Percentiles rank a stretch among this genome's conserved stretches.
Evolutionary conservation across 1,140 invertebrate genomes (phyloP).

Genomic region (Chironomus striatipennis): DNA sequence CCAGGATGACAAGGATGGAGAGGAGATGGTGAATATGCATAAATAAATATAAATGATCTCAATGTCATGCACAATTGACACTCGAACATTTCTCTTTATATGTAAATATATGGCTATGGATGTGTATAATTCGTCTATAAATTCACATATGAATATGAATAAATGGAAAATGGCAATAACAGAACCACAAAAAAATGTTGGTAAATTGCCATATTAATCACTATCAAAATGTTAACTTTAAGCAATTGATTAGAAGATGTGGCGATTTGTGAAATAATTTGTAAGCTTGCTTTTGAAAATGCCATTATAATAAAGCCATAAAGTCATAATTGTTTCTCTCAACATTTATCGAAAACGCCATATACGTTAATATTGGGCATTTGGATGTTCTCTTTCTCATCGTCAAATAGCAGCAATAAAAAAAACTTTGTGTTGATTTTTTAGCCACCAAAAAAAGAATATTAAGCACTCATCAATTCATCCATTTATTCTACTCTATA

Average conservation of each 20-base stretch:
- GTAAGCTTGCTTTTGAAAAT: not conserved
- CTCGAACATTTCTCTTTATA: no score
- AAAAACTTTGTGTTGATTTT: not conserved
- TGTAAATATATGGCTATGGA: no score
- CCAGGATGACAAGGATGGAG: no score
- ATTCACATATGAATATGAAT: not conserved
- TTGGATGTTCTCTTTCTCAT: not conserved
- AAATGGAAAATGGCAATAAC: not conserved
- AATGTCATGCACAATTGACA: no score
- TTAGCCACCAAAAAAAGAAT: not conserved
- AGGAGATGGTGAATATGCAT: no score
- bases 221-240: slow-evolving; percentile 14
- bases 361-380: no score
- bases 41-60: no score
- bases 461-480: not conserved
- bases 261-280: slow-evolving; percentile 4
- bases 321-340: slow-evolving; percentile 8
- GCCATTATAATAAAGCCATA: slow-evolving; percentile 8
- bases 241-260: not conserved
- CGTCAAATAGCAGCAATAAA: not conserved
- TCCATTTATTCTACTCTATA: no score
- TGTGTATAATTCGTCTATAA: no score
- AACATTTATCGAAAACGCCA: not conserved
- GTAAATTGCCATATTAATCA: not conserved
- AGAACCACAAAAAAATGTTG: not conserved